These are phyloP conservation scores for Calcarius lapponicus DNA, from an alignment of 2,797 vertebrate species.

Conservation along the genomic window DNA sequence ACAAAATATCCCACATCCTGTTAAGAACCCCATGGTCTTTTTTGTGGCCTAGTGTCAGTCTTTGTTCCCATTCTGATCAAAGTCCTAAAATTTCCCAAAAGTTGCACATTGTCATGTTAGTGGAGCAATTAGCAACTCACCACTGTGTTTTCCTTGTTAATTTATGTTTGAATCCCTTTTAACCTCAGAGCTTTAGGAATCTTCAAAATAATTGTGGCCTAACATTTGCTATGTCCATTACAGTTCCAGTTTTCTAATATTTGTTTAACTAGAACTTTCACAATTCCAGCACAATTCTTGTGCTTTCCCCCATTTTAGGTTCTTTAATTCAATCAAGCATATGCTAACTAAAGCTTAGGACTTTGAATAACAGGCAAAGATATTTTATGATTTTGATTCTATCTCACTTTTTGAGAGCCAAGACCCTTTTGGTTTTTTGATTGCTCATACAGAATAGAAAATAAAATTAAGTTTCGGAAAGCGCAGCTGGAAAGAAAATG, in stretches of 20 bases:
- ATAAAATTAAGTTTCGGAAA: not conserved
- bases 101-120: not conserved
- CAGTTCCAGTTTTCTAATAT: not conserved
- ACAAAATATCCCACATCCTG: not conserved
- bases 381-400: not conserved
- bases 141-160: not conserved
- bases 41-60: not conserved
- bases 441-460: not conserved
- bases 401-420: constrained; percentile 8
- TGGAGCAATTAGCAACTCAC: not conserved
- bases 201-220: not conserved
- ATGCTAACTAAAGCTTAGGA: not conserved
- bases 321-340: not conserved
- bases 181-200: not conserved
- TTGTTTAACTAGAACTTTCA: not conserved
- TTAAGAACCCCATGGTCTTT: not conserved
- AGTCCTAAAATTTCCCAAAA: not conserved
- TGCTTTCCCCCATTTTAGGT: not conserved
- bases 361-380: not conserved
- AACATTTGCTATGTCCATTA: not conserved
- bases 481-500: not conserved
- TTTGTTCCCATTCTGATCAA: not conserved
- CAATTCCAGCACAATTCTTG: not conserved
- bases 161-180: not conserved
- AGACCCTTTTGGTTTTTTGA: not conserved